These are phyloP conservation scores for Mesoligia furuncula DNA, from an alignment of 2,888 invertebrate species.

Conservation along the genomic window DNA sequence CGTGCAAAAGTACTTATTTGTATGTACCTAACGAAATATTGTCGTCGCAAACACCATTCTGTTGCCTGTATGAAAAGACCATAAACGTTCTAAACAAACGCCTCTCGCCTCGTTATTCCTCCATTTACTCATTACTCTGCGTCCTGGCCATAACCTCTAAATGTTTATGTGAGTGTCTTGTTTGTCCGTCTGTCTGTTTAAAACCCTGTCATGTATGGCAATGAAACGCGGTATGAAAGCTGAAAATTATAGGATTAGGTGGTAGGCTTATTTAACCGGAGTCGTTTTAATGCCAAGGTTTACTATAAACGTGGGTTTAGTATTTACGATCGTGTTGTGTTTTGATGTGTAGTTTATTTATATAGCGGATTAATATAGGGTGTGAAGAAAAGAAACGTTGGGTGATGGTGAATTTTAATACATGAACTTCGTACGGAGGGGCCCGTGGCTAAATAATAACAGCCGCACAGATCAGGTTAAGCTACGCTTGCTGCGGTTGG, in stretches of 20 bases:
- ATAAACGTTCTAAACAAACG: constrained; percentile 10
- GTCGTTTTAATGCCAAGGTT: constrained; percentile 31
- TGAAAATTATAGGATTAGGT: constrained; percentile 54
- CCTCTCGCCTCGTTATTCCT: not conserved
- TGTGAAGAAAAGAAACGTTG: not conserved
- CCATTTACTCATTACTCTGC: constrained; percentile 36
- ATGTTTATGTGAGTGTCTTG: constrained; percentile 55
- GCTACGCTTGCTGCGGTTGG: too few species aligned
- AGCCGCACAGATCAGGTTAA: too few species aligned
- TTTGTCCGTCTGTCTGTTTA: constrained; percentile 46
- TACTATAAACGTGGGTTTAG: constrained; percentile 41
- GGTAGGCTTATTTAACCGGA: constrained; percentile 25
- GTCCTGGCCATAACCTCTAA: constrained; percentile 37
- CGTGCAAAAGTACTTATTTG: too few species aligned
- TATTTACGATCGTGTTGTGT: constrained; percentile 29
- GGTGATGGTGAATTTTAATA: not conserved
- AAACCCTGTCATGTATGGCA: constrained; percentile 52
- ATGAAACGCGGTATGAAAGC: constrained; percentile 48
- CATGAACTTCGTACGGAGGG: not conserved
- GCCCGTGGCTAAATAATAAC: too few species aligned
- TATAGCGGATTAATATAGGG: constrained; percentile 1
- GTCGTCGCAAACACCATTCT: not conserved
- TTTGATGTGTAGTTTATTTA: constrained; percentile 31
- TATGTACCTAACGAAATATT: not conserved
- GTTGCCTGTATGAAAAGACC: not conserved